phyloP scores from a whole-genome alignment of 2,888 invertebrate genomes.

The Liodrosophila aerea region DNA sequence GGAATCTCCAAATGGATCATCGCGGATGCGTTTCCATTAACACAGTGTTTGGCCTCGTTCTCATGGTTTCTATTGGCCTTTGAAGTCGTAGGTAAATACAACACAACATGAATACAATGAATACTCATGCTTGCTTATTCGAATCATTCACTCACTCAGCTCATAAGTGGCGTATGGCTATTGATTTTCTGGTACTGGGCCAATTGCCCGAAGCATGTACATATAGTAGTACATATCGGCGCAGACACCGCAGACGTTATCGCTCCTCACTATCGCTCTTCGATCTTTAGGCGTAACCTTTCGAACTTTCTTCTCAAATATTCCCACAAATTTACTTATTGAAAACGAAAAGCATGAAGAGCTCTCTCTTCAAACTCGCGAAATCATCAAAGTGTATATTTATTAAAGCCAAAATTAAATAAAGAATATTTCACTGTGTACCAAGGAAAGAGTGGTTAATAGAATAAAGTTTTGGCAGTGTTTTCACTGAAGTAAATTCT shows the following conservation, averaged over 20 bases:
- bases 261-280: neutral
- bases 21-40: conserved; percentile 29
- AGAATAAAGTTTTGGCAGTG: no score
- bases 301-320: no score
- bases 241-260: conserved; percentile 5
- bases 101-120: neutral
- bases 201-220: conserved; percentile 25
- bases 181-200: conserved; percentile 46
- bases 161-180: conserved; percentile 41
- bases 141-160: conserved; percentile 15
- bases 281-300: no score
- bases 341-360: no score
- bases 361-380: no score
- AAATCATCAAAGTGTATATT: no score
- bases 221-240: neutral
- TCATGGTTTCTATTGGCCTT: conserved; percentile 33
- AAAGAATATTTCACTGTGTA: no score
- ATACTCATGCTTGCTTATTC: neutral
- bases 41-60: conserved; percentile 36
- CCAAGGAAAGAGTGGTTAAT: no score
- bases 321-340: no score
- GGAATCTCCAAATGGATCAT: conserved; percentile 31
- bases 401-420: no score
- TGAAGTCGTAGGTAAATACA: conserved; percentile 29
- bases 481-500: no score